phyloP scores from a whole-genome alignment of 2,113 vertebrate species.

The Rostratula benghalensis region DNA sequence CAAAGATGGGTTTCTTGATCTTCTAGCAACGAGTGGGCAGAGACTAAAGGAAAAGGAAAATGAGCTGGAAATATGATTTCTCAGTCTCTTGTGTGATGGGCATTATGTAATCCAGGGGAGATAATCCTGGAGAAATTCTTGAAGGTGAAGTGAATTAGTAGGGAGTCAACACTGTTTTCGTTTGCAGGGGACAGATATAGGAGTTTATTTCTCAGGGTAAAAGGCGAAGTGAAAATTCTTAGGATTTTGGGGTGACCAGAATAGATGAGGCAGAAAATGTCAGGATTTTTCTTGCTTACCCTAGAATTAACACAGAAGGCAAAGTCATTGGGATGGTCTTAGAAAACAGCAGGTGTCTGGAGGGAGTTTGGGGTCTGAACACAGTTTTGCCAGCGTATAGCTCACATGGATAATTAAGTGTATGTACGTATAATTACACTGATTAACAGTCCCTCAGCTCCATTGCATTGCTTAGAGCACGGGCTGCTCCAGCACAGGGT shows the following conservation, averaged over 20 bases:
- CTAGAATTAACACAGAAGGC: not conserved
- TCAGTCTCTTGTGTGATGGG: not conserved
- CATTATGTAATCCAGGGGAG: not conserved
- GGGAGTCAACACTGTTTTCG: not conserved
- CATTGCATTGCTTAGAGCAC: fast-evolving
- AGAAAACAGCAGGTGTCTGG: not conserved
- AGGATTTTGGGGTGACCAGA: not conserved
- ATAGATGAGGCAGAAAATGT: not conserved
- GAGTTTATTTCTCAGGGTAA: not conserved
- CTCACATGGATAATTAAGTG: not conserved
- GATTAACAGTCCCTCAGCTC: not conserved
- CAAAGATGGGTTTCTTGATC: not conserved
- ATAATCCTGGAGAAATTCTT: not conserved
- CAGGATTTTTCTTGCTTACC: not conserved
- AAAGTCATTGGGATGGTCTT: not conserved
- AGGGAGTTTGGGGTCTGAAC: not conserved
- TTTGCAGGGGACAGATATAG: fast-evolving
- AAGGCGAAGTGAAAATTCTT: not conserved
- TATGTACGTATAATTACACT: not conserved
- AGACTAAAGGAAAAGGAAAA: not conserved
- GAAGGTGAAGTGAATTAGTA: not conserved
- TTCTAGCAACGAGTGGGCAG: fast-evolving
- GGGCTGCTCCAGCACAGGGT: not conserved
- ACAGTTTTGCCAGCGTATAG: fast-evolving
- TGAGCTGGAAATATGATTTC: not conserved